Evolutionary conservation across 2,797 vertebrate species (phyloP).

Genomic region (Vespertilio murinus): DNA sequence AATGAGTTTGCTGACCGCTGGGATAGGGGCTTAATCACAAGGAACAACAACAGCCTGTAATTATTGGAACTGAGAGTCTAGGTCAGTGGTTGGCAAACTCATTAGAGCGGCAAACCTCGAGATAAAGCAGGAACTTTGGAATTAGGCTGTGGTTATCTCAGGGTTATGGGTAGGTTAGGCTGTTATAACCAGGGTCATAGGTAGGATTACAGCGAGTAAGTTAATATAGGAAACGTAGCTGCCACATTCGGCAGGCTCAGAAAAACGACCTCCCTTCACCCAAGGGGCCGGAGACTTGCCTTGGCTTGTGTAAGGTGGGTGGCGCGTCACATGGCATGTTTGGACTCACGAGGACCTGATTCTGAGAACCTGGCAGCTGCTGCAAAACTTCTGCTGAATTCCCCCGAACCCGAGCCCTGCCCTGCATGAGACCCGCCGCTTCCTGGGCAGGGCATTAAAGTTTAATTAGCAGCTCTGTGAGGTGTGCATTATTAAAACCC

Average conservation of each 20-base stretch:
- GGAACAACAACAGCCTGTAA: no score
- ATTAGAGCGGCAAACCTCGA: no score
- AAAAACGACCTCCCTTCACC: neutral
- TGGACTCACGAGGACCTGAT: neutral
- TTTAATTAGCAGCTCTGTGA: constrained; percentile 31
- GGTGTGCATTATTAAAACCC: constrained; percentile 17
- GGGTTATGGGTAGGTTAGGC: neutral
- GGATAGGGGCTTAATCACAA: no score
- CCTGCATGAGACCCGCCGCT: neutral
- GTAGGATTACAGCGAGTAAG: neutral
- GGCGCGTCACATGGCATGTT: neutral
- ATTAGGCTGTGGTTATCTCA: neutral
- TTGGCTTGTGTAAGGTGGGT: neutral
- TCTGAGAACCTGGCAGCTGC: neutral
- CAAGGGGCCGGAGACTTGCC: neutral
- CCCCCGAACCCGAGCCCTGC: neutral
- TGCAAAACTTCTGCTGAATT: neutral
- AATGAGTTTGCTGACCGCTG: no score
- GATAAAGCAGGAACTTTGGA: neutral
- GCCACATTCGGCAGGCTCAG: neutral
- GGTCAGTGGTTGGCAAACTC: no score
- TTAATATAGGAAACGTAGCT: neutral
- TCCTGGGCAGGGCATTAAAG: neutral
- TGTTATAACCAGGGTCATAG: neutral
- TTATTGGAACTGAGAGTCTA: no score